phyloP scores from a whole-genome alignment of 2,797 vertebrate species.

The Dendrocincla fuliginosa region DNA sequence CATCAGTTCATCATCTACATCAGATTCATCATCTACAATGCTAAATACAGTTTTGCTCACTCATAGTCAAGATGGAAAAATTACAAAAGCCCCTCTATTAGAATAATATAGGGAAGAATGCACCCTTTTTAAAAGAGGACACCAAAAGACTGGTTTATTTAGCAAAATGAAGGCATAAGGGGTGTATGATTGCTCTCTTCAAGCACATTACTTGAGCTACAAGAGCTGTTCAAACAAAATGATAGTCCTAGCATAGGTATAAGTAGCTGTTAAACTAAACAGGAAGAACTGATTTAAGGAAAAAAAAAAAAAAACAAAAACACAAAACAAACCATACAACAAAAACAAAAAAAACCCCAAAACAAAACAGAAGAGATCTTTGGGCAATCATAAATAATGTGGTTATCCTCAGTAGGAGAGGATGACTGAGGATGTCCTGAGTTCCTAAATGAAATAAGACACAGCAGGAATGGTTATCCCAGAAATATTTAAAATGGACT shows the following conservation, averaged over 20 bases:
- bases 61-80: neutral
- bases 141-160: neutral
- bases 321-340: too few species aligned
- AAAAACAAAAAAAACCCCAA: too few species aligned
- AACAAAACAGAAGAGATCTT: too few species aligned
- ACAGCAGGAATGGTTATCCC: neutral
- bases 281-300: neutral
- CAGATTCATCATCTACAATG: neutral
- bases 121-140: neutral
- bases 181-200: neutral
- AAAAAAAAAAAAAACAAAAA: neutral
- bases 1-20: neutral
- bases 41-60: neutral
- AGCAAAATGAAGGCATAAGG: neutral
- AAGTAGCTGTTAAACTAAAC: neutral
- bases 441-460: neutral
- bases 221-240: neutral
- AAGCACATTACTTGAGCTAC: neutral
- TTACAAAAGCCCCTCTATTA: rapidly evolving
- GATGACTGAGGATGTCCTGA: neutral
- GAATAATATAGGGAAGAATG: neutral
- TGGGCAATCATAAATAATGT: neutral
- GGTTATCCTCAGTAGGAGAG: neutral
- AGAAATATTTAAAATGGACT: neutral
- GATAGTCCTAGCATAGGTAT: neutral